Conservation (phyloP, 1,140 invertebrate species). For the Diprion similis region DNA sequence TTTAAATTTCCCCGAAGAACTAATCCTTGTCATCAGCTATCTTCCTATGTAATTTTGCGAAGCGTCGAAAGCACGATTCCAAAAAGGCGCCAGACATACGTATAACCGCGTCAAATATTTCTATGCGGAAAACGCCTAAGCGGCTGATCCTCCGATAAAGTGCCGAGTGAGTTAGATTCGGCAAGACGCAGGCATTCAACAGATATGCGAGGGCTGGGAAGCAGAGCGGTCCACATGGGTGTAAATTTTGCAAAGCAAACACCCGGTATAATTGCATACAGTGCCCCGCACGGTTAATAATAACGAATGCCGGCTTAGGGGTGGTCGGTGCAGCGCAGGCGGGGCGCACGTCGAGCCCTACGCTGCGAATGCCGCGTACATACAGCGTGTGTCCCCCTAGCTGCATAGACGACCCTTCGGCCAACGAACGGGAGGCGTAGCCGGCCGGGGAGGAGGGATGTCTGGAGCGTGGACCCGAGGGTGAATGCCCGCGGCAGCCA, state of each 20-base stretch:
- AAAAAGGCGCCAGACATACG: too few relatives aligned
- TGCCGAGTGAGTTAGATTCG: too few relatives aligned
- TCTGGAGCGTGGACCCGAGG: conserved; percentile 6
- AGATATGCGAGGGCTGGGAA: too few relatives aligned
- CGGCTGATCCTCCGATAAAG: too few relatives aligned
- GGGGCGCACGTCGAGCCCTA: neutral
- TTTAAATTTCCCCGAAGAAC: too few relatives aligned
- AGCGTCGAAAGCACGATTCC: too few relatives aligned
- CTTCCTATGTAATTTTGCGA: too few relatives aligned
- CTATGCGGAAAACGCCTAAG: too few relatives aligned
- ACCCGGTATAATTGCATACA: neutral
- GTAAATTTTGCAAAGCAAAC: neutral
- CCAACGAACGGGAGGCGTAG: conserved; percentile 1
- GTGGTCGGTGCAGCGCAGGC: neutral
- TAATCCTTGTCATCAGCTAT: too few relatives aligned
- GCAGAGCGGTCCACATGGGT: too few relatives aligned
- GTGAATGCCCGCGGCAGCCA: neutral
- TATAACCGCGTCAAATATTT: too few relatives aligned
- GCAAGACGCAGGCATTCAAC: too few relatives aligned
- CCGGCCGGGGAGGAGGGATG: neutral
- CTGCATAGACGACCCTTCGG: neutral
- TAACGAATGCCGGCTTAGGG: neutral
- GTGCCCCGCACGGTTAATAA: neutral
- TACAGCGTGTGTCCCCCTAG: neutral
- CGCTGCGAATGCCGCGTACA: neutral